Percentiles rank a stretch among this genome's conserved stretches.
These are phyloP conservation scores for Pocota personata DNA, from an alignment of 2,888 invertebrate species.

Conservation along the genomic window DNA sequence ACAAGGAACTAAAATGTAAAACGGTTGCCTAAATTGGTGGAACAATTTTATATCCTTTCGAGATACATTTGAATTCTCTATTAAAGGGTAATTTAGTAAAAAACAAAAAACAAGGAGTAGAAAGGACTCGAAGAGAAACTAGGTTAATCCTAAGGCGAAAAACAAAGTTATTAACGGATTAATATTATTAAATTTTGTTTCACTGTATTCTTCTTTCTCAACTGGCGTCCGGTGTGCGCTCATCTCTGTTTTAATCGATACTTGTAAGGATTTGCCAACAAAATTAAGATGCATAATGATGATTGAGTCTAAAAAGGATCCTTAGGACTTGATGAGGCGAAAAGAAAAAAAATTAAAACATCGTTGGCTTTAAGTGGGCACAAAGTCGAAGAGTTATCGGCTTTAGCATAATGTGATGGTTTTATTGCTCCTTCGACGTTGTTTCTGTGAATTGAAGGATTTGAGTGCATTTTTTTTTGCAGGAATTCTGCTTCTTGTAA, in stretches of 20 bases:
- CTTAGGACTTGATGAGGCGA: not conserved
- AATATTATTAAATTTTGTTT: constrained; percentile 30
- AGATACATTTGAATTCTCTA: constrained; percentile 17
- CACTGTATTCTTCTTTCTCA: not conserved
- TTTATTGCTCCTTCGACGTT: no score
- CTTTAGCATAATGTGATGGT: no score
- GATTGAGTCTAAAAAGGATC: not conserved
- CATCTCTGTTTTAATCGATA: not conserved
- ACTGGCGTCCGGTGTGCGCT: not conserved
- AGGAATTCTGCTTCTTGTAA: no score
- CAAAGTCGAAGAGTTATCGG: no score
- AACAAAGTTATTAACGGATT: constrained; percentile 18
- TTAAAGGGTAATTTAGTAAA: constrained; percentile 15
- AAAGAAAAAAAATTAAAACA: not conserved
- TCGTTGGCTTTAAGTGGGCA: not conserved
- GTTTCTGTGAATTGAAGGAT: no score
- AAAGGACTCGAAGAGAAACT: not conserved
- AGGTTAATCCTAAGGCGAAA: not conserved
- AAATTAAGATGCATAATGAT: not conserved
- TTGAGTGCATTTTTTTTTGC: no score
- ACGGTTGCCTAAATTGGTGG: constrained; percentile 37
- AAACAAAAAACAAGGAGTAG: no score
- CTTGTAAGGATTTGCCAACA: not conserved
- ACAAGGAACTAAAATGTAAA: constrained; percentile 31
- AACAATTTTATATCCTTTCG: not conserved